phyloP scores from a whole-genome alignment of 2,797 vertebrate species.

The Pelochelys cantorii region DNA sequence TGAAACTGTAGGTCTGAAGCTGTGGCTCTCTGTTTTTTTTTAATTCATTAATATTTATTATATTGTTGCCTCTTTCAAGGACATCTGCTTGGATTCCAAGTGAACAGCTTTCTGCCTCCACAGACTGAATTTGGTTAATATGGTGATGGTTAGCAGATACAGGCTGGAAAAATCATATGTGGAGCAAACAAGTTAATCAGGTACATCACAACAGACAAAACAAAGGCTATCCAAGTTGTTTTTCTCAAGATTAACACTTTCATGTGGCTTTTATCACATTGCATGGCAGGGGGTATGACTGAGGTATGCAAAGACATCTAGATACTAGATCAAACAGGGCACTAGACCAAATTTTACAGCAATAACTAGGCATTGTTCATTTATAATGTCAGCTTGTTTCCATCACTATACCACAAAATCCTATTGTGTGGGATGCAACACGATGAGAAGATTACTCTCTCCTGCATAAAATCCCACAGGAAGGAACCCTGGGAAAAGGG shows the following conservation, averaged over 20 bases:
- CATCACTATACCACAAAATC: background rate
- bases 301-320: background rate
- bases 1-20: background rate
- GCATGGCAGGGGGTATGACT: conserved; percentile 5
- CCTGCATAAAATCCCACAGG: background rate
- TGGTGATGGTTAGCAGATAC: background rate
- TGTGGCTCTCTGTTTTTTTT: background rate
- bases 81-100: conserved; percentile 6
- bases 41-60: background rate
- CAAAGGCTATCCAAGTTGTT: background rate
- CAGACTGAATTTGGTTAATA: background rate
- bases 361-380: background rate
- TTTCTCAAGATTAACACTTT: conserved; percentile 29
- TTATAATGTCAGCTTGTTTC: background rate
- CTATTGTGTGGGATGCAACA: background rate
- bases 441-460: accelerated
- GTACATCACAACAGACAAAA: background rate
- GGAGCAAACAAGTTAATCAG: conserved; percentile 1
- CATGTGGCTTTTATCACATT: background rate
- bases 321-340: background rate
- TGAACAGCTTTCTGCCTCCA: background rate
- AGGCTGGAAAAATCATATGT: background rate
- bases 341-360: background rate
- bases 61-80: background rate
- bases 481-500: background rate